Evolutionary conservation across 1,140 invertebrate species (phyloP).

Genomic region (Ips typographus): DNA sequence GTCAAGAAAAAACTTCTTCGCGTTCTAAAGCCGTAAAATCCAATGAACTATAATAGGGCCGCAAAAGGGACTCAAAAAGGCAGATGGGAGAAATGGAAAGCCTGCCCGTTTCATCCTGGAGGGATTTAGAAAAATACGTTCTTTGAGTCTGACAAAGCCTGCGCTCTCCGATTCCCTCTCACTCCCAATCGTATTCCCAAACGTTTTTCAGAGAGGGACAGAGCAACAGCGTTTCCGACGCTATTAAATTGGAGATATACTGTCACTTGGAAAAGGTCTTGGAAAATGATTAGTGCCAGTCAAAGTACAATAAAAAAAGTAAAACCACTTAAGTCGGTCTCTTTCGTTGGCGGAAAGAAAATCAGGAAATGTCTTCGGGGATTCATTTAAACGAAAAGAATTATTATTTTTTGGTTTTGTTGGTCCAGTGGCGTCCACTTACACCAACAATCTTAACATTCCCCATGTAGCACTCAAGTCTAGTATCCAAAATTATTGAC

Average conservation of each 20-base stretch:
- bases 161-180: not conserved
- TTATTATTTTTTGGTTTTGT: not conserved
- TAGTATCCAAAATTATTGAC: slow-evolving; percentile 35
- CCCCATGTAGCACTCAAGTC: no score
- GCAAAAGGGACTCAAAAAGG: slow-evolving; percentile 12
- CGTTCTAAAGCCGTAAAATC: not conserved
- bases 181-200: not conserved
- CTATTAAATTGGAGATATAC: slow-evolving; percentile 42
- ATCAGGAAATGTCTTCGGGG: slow-evolving; percentile 14
- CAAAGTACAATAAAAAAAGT: slow-evolving; percentile 39
- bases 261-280: slow-evolving; percentile 34
- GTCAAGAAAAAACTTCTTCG: no score
- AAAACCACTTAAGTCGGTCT: slow-evolving; percentile 35
- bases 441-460: no score
- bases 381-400: slow-evolving; percentile 26
- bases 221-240: slow-evolving; percentile 19
- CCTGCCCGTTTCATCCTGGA: slow-evolving; percentile 22
- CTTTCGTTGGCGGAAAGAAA: slow-evolving; percentile 28
- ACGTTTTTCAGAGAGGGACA: slow-evolving; percentile 6
- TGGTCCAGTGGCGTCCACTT: no score
- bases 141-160: slow-evolving; percentile 37
- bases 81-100: slow-evolving; percentile 43
- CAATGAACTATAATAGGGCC: slow-evolving; percentile 8
- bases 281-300: slow-evolving; percentile 40
- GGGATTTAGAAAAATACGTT: slow-evolving; percentile 39